Base-by-base conservation (phyloP, 2,888 invertebrate species). In the Steinernema scapterisci region DNA sequence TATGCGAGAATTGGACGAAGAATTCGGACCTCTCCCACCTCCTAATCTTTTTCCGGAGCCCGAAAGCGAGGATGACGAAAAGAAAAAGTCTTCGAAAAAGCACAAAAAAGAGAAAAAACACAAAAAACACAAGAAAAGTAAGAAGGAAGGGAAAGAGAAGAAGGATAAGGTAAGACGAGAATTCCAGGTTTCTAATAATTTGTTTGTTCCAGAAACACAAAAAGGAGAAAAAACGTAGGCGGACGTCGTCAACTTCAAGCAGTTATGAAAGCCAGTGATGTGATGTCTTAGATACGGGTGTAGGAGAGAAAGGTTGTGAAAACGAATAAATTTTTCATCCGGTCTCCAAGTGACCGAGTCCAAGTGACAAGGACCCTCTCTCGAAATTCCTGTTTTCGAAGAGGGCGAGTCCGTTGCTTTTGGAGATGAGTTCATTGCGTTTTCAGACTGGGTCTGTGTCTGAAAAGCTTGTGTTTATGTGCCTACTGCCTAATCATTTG, bases 11-110 rank as follows among this genome's bases (percentile, higher is more conserved):
- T 70, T 77, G 31, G 77, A 78, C 11, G 79, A 79, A 23, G 79
- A 79, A 51, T 84, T 80, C 74, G 84, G 84, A 7, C 84, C 84
- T 13, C 72, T 75, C n/a, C 73, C 78, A 21, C 83, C 83, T 0
- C 75, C 78, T 11, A 43, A 51, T 2, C 19, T 25, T 27, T 48
- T 75, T 25, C 16, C 45, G 21, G 63, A 38, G 3, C 16, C 16
- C 6, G 25, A 25, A 25, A 38, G 63, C 21, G 54, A 54, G 23
- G 31, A 27, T 1, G 31, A 63, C 1, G 16, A 27, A 2, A 63
- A 6, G 1, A 31, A 5, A 9, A 31, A 27, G 31, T 11, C 27
- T 25, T 63, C 63, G 31, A 63, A 63, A n/a, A 38, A 31, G 63
- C 31, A 63, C 63, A 63, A 63, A n/a, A 63, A 63, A 9, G 63